Percentiles rank a stretch among this genome's conserved stretches.
Conservation (phyloP, 2,113 vertebrate genomes). For the Mionectes macconnelli region DNA sequence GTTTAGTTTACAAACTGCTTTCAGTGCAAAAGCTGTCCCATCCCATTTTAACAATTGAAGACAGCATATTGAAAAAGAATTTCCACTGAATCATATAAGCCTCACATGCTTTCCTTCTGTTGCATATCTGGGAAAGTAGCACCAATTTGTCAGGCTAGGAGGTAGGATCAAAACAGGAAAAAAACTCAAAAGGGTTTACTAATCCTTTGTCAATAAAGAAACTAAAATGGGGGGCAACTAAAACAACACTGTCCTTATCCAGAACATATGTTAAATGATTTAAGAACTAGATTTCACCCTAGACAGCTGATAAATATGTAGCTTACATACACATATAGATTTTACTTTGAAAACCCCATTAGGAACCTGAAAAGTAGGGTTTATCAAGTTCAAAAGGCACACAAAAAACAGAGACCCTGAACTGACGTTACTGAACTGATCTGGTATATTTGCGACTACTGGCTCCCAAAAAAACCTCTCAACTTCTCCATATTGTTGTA, state of each 20-base stretch:
- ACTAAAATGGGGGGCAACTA: background rate
- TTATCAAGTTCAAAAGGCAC: background rate
- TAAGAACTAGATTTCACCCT: background rate
- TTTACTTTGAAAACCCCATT: background rate
- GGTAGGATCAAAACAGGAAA: background rate
- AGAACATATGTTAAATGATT: background rate
- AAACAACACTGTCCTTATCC: background rate
- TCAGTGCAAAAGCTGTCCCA: background rate
- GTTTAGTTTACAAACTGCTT: background rate
- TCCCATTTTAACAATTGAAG: background rate
- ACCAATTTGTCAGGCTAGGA: background rate
- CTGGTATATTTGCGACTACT: background rate
- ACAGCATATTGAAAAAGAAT: background rate
- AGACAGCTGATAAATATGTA: background rate
- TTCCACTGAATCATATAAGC: background rate
- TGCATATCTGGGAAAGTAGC: background rate
- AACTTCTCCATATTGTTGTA: background rate
- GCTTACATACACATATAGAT: background rate
- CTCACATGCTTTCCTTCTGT: background rate
- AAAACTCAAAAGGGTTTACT: background rate
- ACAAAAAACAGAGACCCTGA: background rate
- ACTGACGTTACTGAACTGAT: background rate
- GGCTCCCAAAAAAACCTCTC: background rate
- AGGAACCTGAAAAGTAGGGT: background rate
- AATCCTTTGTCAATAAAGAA: constrained; percentile 49